Base-by-base conservation (phyloP, 2,797 vertebrate genomes). In the Peromyscus melanophrys region DNA sequence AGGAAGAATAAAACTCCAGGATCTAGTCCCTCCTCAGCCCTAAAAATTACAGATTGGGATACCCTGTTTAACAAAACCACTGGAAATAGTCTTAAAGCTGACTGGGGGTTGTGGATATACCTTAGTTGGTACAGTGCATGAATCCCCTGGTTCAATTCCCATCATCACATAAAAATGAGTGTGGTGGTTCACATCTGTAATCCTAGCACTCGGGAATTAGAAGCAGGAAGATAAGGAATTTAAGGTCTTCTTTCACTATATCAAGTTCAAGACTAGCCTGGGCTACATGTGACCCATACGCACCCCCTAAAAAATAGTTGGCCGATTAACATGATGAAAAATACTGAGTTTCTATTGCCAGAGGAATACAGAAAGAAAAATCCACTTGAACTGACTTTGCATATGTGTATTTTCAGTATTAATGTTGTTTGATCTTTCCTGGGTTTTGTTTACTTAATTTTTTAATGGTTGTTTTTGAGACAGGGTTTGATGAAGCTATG, bases 301-400 rank as follows among this genome's bases (percentile, higher is more conserved):
- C 6, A 69, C 13, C 31, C 34, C 34, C 49, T 55, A 52, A 57
- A 55, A 43, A 21, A 75, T 13, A 43, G 71, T 14, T 75, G n/a
- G 27, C 29, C 25, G 37, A 46, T 84, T 65, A 46, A 40, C 82
- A 65, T 21, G 82, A 65, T 63, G 7, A 73, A 52, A 87, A 63
- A 78, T 71, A 21, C 4, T 2, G 12, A 95, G 76, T 77, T 92
- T 88, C 83, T 96, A 43, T 23, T 52, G 25, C 71, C 76, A 84
- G 71, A 6, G 4, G 34, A 84, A 90, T 43, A 86, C 14, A 93
- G 71, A 95, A 93, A 88, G 34, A 16, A 27, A 49, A 31, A 89
- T 83, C 23, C 43, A 93, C 55, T 95, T 92, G 86, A 92, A 71
- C 25, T 14, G 61, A 89, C 27, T 85, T 94, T 78, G 27, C 55